Base-by-base conservation (phyloP, 2,888 invertebrate genomes). In the Nasonia oneida region DNA sequence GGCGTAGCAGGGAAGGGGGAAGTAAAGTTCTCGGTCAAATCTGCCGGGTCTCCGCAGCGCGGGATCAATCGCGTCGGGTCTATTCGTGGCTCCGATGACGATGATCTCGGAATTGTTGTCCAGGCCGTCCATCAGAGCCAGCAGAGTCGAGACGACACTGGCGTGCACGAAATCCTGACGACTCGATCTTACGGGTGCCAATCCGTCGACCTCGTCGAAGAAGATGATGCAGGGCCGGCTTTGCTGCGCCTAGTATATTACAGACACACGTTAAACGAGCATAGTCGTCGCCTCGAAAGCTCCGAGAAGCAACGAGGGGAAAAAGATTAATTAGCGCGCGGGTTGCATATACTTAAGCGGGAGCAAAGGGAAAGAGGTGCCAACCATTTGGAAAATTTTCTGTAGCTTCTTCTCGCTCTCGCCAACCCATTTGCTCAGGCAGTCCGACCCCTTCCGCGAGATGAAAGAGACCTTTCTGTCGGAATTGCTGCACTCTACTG, bases 351-450 rank as follows among this genome's bases (percentile, higher is more conserved):
- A 29, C 29, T 29, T 29, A 18, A 53, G 18, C 14, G 14, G 53
- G 15, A 53, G 14, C 18, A 18, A 15, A 3, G 4, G 10, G 15
- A 18, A 53, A 14, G 39, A 29, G 42, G 42, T 39, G 47, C 42
- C 5, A 88, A 95, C 96, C 94, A 97, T 96, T 93, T 98, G 97
- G 94, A 98, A 98, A 75, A 98, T 94, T 84, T 97, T 94, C 90
- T 98, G 95, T 80, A 98, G 94, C 91, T 98, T 98, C 90, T 97
- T 95, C 93, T 98, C 98, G 50, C 98, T 98, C 94, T 98, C 98
- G 12, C 98, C 98, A 15, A 98, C 97, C 98, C 98, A 98, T 93
- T 98, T 98, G 94, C 97, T 97, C 87, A 98, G 94, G 90, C 98
- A 97, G 93, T 98, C 98, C 0, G 98, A 98, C 14, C 98, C 98